Evolutionary conservation across 2,113 vertebrate genomes (phyloP), one percentile per base, ranked within the genome.

Genomic region (Eira barbara): DNA sequence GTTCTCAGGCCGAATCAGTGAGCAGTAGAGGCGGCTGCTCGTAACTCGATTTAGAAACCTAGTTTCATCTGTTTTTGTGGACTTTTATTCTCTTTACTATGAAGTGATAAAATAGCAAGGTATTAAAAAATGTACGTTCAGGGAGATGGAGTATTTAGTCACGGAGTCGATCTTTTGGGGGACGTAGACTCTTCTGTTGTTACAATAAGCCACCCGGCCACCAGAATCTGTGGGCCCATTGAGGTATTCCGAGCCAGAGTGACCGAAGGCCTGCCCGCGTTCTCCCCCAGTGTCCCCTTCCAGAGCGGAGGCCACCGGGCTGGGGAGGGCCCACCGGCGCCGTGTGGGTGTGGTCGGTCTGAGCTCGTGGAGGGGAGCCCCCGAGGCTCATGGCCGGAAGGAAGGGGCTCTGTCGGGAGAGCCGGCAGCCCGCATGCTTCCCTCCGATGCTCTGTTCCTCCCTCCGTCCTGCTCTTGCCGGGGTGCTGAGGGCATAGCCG

Each of bases 21-120:
- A 69, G 71, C 95, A 94, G 34, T 21, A 11, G 42, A 31, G 95
- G 96, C 96, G 97, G 96, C 92, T 92, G 23, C 85, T 96, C 95
- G 82, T 92, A 95, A 97, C 93, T 94, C 98, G 92, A 87, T 96
- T 98, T 98, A 96, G 89, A 97, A 97, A 97, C 96, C 74, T 78
- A 88, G 14, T 86, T 96, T 95, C 94, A 12, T 97, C 92, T 97
- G 92, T 57, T 87, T 71, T 86, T 34, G 65, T 86, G 73, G 57
- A 61, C 49, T 67, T 91, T 76, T 88, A 52, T 89, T 81, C 39
- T 81, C 39, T 76, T 94, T 80, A 96, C 96, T 94, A 87, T 57
- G n/a, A 47, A 4, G 1, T 7, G 45, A 88, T 91, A 93, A 96
- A 92, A 59, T 79, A 91, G 87, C 39, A 96, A 93, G 14, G 82